Base-by-base conservation (phyloP, 2,113 vertebrate genomes). In the Geococcyx californianus region DNA sequence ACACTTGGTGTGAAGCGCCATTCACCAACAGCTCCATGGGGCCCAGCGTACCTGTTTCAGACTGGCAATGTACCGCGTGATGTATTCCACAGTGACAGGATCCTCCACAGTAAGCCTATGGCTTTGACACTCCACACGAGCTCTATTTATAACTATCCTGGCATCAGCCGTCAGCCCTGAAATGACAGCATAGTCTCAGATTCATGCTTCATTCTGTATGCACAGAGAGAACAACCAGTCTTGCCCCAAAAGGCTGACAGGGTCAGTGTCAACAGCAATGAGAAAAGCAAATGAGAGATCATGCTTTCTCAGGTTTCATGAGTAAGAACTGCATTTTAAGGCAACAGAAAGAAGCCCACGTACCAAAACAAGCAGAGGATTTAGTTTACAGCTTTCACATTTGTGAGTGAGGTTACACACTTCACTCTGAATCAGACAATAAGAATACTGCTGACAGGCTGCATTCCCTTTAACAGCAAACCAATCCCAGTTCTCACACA, bases 51-150 rank as follows among this genome's bases (percentile, higher is more conserved):
- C 98, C 98, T 99, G 98, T 85, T 99, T 99, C 78, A 99, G 98
- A 66, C 97, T 99, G 74, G 98, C 98, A 4, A 99, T 98, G 92
- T 98, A 99, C 40, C 98, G 98, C 4, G 98, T 99, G 97, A 99
- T 99, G 94, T 99, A 99, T 87, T 99, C 98, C 95, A 99, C 98
- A 0, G 98, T 99, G 89, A 98, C 98, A 0, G 98, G 98, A 85
- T 99, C 98, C 91, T 99, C 98, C 94, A 99, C 98, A 0, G 98
- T 99, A 25, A 99, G 98, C 76, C 98, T 97, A 95, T 99, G 98
- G 97, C 98, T 99, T 91, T 99, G 98, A 82, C 98, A 99, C 82
- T 99, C 99, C 31, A 99, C 98, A 11, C 98, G 98, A 42, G 98
- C 98, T 83, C 98, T 97, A 54, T 99, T 99, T 84, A 99, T 99